phyloP scores from a whole-genome alignment of 2,797 vertebrate species.

The Acipenser oxyrinchus region DNA sequence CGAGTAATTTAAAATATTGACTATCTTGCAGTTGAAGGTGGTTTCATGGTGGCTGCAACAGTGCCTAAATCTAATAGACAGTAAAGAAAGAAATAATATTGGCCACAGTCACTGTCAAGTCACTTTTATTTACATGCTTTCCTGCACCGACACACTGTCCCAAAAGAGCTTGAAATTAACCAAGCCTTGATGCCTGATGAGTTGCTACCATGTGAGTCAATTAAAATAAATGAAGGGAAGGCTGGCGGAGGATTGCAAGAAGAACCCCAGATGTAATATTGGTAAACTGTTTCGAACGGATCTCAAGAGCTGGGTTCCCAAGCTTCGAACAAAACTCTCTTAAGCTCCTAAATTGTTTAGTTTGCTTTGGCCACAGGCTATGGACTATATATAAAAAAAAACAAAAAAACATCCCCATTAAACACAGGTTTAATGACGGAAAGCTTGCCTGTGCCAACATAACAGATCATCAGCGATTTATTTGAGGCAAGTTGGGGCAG shows the following conservation, averaged over 20 bases:
- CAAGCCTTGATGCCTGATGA: neutral
- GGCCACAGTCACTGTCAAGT: too few relatives aligned
- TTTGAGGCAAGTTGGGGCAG: too few relatives aligned
- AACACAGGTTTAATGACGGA: neutral
- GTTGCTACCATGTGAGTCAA: neutral
- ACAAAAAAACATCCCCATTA: neutral
- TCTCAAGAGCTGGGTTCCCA: constrained; percentile 12
- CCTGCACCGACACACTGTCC: neutral
- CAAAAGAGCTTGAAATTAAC: neutral
- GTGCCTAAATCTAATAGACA: too few relatives aligned
- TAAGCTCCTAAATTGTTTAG: neutral
- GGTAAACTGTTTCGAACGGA: neutral
- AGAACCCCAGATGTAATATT: constrained; percentile 1
- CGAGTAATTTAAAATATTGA: too few relatives aligned
- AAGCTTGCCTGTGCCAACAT: too few relatives aligned
- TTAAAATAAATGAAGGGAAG: neutral
- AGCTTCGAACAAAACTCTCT: neutral
- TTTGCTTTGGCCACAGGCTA: too few relatives aligned
- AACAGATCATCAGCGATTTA: too few relatives aligned
- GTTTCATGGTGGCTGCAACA: too few relatives aligned
- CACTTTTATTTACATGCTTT: neutral
- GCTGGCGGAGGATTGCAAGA: constrained; percentile 15
- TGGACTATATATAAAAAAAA: neutral
- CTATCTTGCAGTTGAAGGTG: too few relatives aligned
- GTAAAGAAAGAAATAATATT: too few relatives aligned